Evolutionary conservation across 2,113 vertebrate species (phyloP), one percentile per base, ranked within the genome.

Genomic region (Dasypus novemcinctus): DNA sequence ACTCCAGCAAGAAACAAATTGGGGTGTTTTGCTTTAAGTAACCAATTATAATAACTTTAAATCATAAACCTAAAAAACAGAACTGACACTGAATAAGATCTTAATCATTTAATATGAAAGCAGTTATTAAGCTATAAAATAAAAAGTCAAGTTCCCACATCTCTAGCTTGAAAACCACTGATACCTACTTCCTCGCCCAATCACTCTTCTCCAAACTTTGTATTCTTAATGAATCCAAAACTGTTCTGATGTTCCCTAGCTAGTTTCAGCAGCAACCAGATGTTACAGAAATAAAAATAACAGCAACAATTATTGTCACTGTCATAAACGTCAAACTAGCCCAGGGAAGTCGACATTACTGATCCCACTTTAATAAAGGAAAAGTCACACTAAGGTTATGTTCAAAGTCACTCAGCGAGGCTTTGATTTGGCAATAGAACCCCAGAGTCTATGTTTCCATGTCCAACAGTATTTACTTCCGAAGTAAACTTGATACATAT

Each of bases 1-100:
- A 95, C 29, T 75, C 61, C 43, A 84, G 36, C 52, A 91, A 80
- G 46, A 94, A 95, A 92, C 43, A 91, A 75, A 61, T 68, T 38
- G 90, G 36, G 4, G 57, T 63, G 81, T 63, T 93, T 87, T 74
- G 38, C 49, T 76, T 79, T 85, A 88, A 74, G 54, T 91, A 4
- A 36, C 43, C 43, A 75, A 71, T 82, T 85, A 41, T 33, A 59
- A 36, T 71, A 84, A 75, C 17, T 79, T 84, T 49, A 88, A 91
- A 81, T 75, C 64, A 33, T 54, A 90, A 23, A 3, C 33, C 69
- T 79, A 95, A 82, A 87, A 84, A 74, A 68, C 1, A 83, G 20
- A 90, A 76, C 38, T 87, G 59, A 75, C 38, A 54, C 5, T 54
- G 46, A 33, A 18, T 27, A 92, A 38, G 49, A 12, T 87, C 12